Evolutionary conservation across 1,140 invertebrate species (phyloP), one percentile per base, ranked within the genome.

Genomic region (Pseudomyrmex sp.): DNA sequence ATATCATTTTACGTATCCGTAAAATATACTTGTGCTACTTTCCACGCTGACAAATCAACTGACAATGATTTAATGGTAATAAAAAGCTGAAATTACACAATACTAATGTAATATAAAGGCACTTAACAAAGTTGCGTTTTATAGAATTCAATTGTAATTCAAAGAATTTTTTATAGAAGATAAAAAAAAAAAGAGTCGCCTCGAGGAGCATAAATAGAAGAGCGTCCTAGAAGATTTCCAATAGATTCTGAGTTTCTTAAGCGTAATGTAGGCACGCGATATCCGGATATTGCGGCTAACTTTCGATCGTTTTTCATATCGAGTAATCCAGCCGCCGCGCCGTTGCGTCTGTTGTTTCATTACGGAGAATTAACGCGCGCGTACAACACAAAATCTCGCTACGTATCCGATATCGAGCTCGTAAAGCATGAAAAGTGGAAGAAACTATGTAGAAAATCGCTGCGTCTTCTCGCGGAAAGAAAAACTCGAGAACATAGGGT

Each of bases 251-350:
- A 70, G 35, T 80, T 80, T 48, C 76, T 70, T 35, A 46, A 59
- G 54, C 15, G 69, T 79, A 80, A 70, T n/a, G 12, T 80, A 61
- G 20, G 66, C 66, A 10, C 54, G 76, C 54, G 72, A 76, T 76
- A 65, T 76, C 48, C 12, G 26, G 48, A 26, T 61, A 65, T 54
- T 46, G 7, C 5, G 10, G 65, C 4, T 10, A 79, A 79, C 52
- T 79, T 79, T 69, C 10, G 9, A 58, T 13, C 63, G n/a, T 66
- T 23, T 61, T 48, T 54, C 18, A 44, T 13, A 0, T 58, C 20
- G 13, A 76, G 48, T 54, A 52, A 54, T 9, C 12, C 20, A 46
- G 26, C 48, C 18, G 61, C 35, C 18, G 74, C 18, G 63, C n/a
- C 23, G 26, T 79, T 18, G 23, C 54, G 20, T 48, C 10, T 48